Percentiles rank a stretch among this genome's conserved stretches.
Evolutionary conservation across 2,888 invertebrate genomes (phyloP).

Genomic region (Pollenia griseotomentosa): DNA sequence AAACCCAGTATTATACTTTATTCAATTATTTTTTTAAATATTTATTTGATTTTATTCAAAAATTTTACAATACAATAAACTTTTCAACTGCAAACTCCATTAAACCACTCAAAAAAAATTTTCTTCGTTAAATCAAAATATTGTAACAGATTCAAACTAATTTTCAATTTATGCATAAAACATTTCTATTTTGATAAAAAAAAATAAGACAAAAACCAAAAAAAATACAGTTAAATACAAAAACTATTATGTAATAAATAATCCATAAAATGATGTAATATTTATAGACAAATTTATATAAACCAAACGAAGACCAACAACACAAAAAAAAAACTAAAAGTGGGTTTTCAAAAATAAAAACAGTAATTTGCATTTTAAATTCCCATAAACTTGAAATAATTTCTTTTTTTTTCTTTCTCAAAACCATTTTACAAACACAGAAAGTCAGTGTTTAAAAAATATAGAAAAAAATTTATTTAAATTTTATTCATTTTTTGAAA

Average conservation of each 20-base stretch:
- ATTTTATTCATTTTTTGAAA: neutral
- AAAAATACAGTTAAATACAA: slow-evolving; percentile 23
- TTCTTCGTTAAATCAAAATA: neutral
- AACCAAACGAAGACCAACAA: slow-evolving; percentile 1
- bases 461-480: slow-evolving; percentile 11
- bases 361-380: slow-evolving; percentile 66
- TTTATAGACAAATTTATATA: slow-evolving; percentile 23
- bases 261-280: slow-evolving; percentile 56
- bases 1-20: too few species aligned
- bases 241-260: slow-evolving; percentile 61
- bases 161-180: slow-evolving; percentile 59
- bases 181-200: slow-evolving; percentile 24
- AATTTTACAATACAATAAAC: too few species aligned
- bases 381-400: slow-evolving; percentile 68
- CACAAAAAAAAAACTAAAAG: neutral
- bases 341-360: slow-evolving; percentile 10
- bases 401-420: slow-evolving; percentile 22
- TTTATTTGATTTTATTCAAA: too few species aligned
- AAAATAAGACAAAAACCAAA: slow-evolving; percentile 13
- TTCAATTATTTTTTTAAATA: too few species aligned
- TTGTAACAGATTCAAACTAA: slow-evolving; percentile 8
- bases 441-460: slow-evolving; percentile 2
- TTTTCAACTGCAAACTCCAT: neutral
- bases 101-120: neutral
- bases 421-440: slow-evolving; percentile 16